Conservation (phyloP, 1,140 invertebrate species). For the Temnothorax curvispinosus region DNA sequence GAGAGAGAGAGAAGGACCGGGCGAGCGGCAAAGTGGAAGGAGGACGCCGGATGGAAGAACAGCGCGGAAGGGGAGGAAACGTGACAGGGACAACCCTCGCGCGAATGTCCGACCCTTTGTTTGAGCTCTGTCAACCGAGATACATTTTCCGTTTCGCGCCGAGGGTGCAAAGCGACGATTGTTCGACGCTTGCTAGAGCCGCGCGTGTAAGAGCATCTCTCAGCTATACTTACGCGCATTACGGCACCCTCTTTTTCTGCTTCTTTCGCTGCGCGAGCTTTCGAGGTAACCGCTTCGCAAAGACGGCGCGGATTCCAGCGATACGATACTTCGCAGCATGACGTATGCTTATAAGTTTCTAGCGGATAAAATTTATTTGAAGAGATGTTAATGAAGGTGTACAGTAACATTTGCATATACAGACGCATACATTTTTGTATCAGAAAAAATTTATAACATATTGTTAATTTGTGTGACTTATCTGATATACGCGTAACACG, state of each 20-base stretch:
- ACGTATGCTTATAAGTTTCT: background rate
- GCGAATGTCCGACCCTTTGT: conserved; percentile 81
- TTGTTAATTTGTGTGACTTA: background rate
- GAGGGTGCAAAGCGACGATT: conserved; percentile 83
- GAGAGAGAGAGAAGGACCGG: conserved; percentile 36
- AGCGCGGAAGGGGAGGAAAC: conserved; percentile 46
- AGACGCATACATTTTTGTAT: background rate
- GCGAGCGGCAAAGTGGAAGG: background rate
- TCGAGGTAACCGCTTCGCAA: background rate
- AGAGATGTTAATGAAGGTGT: background rate
- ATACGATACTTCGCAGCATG: background rate
- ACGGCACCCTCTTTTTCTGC: conserved; percentile 30
- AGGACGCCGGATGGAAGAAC: conserved; percentile 23
- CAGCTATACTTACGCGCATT: conserved; percentile 68
- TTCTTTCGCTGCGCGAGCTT: conserved; percentile 39
- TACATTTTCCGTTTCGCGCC: conserved; percentile 82
- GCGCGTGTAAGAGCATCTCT: conserved; percentile 73
- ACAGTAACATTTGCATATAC: background rate
- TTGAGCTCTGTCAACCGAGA: conserved; percentile 82
- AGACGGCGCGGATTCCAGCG: conserved; percentile 57
- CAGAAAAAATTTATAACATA: background rate
- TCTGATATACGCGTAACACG: background rate
- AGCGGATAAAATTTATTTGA: background rate
- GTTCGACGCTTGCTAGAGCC: conserved; percentile 69
- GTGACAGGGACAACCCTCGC: conserved; percentile 73